Evolutionary conservation across 2,888 invertebrate species (phyloP).

Genomic region (Cheiracanthium punctorium): DNA sequence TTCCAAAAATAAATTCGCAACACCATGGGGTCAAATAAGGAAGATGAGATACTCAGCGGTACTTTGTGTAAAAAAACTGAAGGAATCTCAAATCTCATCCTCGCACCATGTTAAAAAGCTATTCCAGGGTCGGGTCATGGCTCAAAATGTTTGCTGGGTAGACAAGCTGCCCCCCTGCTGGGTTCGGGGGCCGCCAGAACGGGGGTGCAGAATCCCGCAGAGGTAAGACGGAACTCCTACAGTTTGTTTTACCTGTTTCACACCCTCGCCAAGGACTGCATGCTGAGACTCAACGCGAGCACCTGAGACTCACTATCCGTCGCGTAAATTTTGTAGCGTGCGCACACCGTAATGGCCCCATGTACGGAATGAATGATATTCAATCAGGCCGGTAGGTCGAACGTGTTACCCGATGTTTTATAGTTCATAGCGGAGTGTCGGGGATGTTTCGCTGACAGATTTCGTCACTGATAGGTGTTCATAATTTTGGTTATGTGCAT

Average conservation of each 20-base stretch:
- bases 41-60: slow-evolving; percentile 64
- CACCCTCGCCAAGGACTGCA: slow-evolving; percentile 55
- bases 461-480: not conserved
- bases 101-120: slow-evolving; percentile 60
- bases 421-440: not conserved
- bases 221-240: slow-evolving; percentile 66
- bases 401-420: not conserved
- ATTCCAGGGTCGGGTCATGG: slow-evolving; percentile 47
- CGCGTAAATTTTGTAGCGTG: slow-evolving; percentile 38
- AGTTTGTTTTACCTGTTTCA: slow-evolving; percentile 70
- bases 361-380: not conserved
- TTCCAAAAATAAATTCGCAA: slow-evolving; percentile 34
- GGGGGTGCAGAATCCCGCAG: slow-evolving; percentile 46
- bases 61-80: slow-evolving; percentile 24
- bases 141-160: slow-evolving; percentile 58
- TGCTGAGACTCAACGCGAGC: slow-evolving; percentile 53
- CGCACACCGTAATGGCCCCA: not conserved
- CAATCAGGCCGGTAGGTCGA: not conserved
- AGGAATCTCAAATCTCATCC: slow-evolving; percentile 7
- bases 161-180: slow-evolving; percentile 33
- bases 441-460: not conserved
- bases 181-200: slow-evolving; percentile 9
- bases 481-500: too few species aligned
- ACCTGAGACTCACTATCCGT: slow-evolving; percentile 56
- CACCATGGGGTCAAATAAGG: slow-evolving; percentile 51